phyloP scores from a whole-genome alignment of 1,140 invertebrate species.

The Chrysomallon squamiferum region DNA sequence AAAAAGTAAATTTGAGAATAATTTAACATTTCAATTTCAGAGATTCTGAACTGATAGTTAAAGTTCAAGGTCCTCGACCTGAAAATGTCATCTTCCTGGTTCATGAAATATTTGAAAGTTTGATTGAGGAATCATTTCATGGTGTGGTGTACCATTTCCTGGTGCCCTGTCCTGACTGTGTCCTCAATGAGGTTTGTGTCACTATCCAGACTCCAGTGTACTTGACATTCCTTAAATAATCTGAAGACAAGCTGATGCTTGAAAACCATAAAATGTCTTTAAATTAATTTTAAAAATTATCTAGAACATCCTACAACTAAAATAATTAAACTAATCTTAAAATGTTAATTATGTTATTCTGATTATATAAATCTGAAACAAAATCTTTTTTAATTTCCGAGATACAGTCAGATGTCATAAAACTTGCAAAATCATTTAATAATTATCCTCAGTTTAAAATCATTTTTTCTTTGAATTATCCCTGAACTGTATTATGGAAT shows the following conservation, averaged over 20 bases:
- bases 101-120: conserved; percentile 57
- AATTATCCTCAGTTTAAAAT: too few relatives aligned
- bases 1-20: too few relatives aligned
- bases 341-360: too few relatives aligned
- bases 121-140: conserved; percentile 60
- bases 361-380: too few relatives aligned
- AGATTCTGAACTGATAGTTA: conserved; percentile 48
- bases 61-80: conserved; percentile 56
- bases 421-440: too few relatives aligned
- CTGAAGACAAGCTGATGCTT: neutral
- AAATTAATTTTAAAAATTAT: neutral
- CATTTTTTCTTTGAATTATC: too few relatives aligned
- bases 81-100: conserved; percentile 60
- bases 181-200: conserved; percentile 44
- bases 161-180: conserved; percentile 60
- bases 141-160: conserved; percentile 57
- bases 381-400: too few relatives aligned
- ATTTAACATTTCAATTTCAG: too few relatives aligned
- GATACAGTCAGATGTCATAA: too few relatives aligned
- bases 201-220: neutral
- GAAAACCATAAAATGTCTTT: neutral
- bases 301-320: neutral
- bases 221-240: neutral
- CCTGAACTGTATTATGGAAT: too few relatives aligned
- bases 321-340: neutral